A percentile compares a stretch with the other conserved stretches of the same genome.
Evolutionary conservation across 2,113 vertebrate species (phyloP).

Genomic region (Panthera leo): DNA sequence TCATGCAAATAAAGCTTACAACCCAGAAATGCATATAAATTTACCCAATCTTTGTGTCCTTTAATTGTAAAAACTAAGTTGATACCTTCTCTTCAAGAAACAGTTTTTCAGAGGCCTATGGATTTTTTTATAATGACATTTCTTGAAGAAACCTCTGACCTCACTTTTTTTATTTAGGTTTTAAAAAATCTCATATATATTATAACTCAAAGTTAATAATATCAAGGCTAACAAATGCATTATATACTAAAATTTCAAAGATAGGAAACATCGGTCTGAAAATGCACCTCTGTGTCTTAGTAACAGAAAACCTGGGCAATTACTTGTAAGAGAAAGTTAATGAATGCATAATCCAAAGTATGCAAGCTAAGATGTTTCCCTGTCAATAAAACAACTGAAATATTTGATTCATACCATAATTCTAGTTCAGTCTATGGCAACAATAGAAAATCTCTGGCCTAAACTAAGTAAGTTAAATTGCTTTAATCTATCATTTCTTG

Average conservation of each 20-base stretch:
- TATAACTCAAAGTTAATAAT: not conserved
- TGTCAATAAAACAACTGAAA: not conserved
- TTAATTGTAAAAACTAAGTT: not conserved
- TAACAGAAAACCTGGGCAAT: slow-evolving; percentile 26
- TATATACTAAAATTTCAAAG: not conserved
- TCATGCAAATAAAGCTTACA: not conserved
- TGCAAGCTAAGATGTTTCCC: slow-evolving; percentile 46
- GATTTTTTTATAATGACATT: not conserved
- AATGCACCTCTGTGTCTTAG: not conserved
- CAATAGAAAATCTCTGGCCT: slow-evolving; percentile 71
- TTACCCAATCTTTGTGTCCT: not conserved
- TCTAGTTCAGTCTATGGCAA: slow-evolving; percentile 67
- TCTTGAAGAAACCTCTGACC: not conserved
- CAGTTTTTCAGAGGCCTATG: not conserved
- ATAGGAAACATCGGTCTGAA: not conserved
- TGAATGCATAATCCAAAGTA: slow-evolving; percentile 57
- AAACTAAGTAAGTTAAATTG: slow-evolving; percentile 81
- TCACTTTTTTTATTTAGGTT: not conserved
- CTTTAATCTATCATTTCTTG: slow-evolving; percentile 78
- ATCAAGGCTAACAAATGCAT: not conserved
- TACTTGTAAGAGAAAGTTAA: slow-evolving; percentile 50
- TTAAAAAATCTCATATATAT: not conserved
- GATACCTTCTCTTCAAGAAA: not conserved
- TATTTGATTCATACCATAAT: not conserved
- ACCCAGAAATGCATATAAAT: not conserved